These are phyloP conservation scores for Pseudomyrmex pallidus DNA, from an alignment of 1,140 invertebrate genomes.

Conservation along the genomic window DNA sequence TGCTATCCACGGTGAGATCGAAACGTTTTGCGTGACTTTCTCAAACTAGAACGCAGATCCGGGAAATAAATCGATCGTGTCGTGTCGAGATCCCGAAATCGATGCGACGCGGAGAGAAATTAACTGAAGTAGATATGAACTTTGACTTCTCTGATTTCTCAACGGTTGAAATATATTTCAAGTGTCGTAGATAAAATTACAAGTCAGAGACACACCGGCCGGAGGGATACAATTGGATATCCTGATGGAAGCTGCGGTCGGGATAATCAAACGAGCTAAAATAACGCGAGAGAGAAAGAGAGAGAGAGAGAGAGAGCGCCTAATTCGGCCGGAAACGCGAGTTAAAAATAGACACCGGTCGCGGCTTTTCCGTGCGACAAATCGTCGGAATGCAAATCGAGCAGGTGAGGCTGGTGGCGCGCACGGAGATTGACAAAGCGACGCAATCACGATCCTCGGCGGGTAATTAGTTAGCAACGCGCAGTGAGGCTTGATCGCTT, in stretches of 20 bases:
- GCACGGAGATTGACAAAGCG: constrained; percentile 75
- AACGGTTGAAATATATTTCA: background rate
- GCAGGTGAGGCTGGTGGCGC: constrained; percentile 63
- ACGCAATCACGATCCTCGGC: constrained; percentile 77
- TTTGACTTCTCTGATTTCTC: background rate
- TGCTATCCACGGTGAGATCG: background rate
- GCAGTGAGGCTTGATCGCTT: constrained; percentile 73
- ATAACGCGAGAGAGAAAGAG: too few relatives aligned
- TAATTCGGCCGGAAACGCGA: constrained; percentile 40
- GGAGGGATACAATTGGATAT: background rate
- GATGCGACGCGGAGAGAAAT: background rate
- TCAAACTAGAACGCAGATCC: constrained; percentile 47
- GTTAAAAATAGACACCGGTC: constrained; percentile 70
- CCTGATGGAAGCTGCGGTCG: constrained; percentile 11
- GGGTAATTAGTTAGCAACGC: constrained; percentile 78
- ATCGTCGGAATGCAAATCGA: constrained; percentile 77
- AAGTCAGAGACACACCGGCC: constrained; percentile 9
- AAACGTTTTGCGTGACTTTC: constrained; percentile 20
- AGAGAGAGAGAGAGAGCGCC: too few relatives aligned
- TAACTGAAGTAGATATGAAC: background rate
- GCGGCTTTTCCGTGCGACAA: constrained; percentile 64
- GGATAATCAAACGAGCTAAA: constrained; percentile 11
- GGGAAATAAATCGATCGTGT: constrained; percentile 46
- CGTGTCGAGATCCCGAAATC: background rate
- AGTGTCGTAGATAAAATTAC: constrained; percentile 27